phyloP scores from a whole-genome alignment of 1,140 invertebrate species.

The Macrosteles quadrilineatus region DNA sequence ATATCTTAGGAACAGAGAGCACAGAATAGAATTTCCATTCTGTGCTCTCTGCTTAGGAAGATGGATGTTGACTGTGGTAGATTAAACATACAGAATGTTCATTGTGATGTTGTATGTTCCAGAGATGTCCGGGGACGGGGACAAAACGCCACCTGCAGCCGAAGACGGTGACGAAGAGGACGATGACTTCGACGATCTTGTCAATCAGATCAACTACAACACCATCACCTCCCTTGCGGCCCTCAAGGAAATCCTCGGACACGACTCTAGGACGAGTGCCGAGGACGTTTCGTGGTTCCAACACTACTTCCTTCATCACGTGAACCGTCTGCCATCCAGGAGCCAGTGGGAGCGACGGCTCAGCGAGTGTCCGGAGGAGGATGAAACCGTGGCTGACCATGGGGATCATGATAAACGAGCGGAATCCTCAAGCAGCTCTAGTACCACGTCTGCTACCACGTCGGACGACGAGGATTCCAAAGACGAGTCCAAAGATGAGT shows the following conservation, averaged over 20 bases:
- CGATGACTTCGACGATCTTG: conserved; percentile 64
- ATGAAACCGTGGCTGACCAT: conserved; percentile 61
- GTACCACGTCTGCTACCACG: conserved; percentile 39
- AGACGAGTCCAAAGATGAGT: background rate
- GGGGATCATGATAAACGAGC: background rate
- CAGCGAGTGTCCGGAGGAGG: conserved; percentile 79
- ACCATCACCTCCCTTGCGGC: conserved; percentile 66
- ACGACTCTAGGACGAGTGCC: conserved; percentile 59
- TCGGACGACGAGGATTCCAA: conserved; percentile 47
- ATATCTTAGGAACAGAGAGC: too few relatives aligned
- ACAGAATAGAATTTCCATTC: too few relatives aligned
- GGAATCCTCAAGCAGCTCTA: conserved; percentile 1
- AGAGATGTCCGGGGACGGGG: conserved; percentile 13
- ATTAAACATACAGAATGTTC: too few relatives aligned
- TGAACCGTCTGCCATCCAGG: conserved; percentile 63
- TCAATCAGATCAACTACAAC: conserved; percentile 67
- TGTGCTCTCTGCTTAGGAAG: too few relatives aligned
- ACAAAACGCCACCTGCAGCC: conserved; percentile 27
- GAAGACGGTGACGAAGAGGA: conserved; percentile 52
- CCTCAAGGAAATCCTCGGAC: conserved; percentile 66
- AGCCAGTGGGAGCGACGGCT: conserved; percentile 56
- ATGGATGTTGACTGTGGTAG: too few relatives aligned
- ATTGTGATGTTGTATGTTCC: too few relatives aligned
- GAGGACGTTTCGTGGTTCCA: conserved; percentile 68
- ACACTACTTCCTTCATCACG: conserved; percentile 71